phyloP scores from a whole-genome alignment of 2,888 invertebrate species.

The Zele albiditarsus region DNA sequence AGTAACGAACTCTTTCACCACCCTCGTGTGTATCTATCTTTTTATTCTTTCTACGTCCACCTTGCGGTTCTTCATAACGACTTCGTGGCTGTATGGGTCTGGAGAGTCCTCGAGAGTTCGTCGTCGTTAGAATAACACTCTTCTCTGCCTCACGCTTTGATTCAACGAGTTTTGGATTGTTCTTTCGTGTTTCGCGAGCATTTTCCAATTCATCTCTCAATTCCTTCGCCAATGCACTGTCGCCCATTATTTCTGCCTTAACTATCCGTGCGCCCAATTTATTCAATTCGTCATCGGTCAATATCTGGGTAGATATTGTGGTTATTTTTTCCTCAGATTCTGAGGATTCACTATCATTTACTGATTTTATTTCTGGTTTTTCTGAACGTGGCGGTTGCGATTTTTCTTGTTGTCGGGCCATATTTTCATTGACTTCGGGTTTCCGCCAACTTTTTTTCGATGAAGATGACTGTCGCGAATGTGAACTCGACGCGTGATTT shows the following conservation, averaged over 20 bases:
- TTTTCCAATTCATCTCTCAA: slow-evolving; percentile 84
- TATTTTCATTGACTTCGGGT: slow-evolving; percentile 50
- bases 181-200: slow-evolving; percentile 76
- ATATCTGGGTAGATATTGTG: slow-evolving; percentile 45
- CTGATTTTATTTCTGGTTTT: slow-evolving; percentile 41
- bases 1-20: slow-evolving; percentile 85
- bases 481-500: slow-evolving; percentile 40
- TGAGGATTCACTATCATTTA: slow-evolving; percentile 34
- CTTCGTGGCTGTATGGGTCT: slow-evolving; percentile 77
- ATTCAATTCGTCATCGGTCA: slow-evolving; percentile 91
- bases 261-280: slow-evolving; percentile 91
- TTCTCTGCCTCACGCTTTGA: slow-evolving; percentile 42
- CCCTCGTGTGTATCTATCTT: slow-evolving; percentile 81
- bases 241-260: slow-evolving; percentile 95
- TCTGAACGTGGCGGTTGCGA: slow-evolving; percentile 48
- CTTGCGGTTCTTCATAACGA: slow-evolving; percentile 59
- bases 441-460: slow-evolving; percentile 59
- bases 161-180: slow-evolving; percentile 47
- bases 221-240: slow-evolving; percentile 79
- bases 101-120: slow-evolving; percentile 78
- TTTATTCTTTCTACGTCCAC: slow-evolving; percentile 74
- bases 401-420: slow-evolving; percentile 24
- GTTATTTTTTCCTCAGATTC: slow-evolving; percentile 41
- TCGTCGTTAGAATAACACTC: slow-evolving; percentile 80
- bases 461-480: slow-evolving; percentile 39